These are phyloP conservation scores for Leucoma salicis DNA, from an alignment of 2,888 invertebrate genomes.

Conservation along the genomic window DNA sequence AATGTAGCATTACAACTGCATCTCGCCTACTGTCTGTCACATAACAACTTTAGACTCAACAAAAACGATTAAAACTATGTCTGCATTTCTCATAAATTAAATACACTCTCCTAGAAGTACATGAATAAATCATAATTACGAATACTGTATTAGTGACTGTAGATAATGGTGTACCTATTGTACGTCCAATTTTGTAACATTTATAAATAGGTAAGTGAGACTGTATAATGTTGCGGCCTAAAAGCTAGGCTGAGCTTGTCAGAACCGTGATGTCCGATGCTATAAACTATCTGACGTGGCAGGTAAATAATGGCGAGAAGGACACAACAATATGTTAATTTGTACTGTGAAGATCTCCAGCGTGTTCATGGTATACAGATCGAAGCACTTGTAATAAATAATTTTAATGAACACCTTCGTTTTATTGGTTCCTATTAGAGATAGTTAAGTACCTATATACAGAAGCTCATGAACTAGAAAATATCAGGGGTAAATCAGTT, in stretches of 20 bases:
- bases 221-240: constrained; percentile 3
- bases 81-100: too few relatives aligned
- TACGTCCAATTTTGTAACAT: constrained; percentile 8
- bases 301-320: background rate
- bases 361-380: constrained; percentile 19
- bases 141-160: background rate
- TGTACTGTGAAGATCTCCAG: constrained; percentile 11
- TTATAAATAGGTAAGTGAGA: constrained; percentile 8
- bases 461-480: too few relatives aligned
- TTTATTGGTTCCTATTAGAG: constrained; percentile 18
- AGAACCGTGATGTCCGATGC: background rate
- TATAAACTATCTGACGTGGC: background rate
- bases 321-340: constrained; percentile 1
- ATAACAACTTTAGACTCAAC: too few relatives aligned
- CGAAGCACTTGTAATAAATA: constrained; percentile 60
- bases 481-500: too few relatives aligned
- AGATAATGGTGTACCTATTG: constrained; percentile 1
- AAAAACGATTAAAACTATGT: too few relatives aligned
- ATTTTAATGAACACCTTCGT: constrained; percentile 43
- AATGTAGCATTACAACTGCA: too few relatives aligned
- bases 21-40: too few relatives aligned
- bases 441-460: too few relatives aligned
- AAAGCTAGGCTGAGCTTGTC: background rate
- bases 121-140: background rate
- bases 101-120: too few relatives aligned